Evolutionary conservation across 2,888 invertebrate species (phyloP), one percentile per base, ranked within the genome.

Genomic region (Hydroisotoma schaefferi): DNA sequence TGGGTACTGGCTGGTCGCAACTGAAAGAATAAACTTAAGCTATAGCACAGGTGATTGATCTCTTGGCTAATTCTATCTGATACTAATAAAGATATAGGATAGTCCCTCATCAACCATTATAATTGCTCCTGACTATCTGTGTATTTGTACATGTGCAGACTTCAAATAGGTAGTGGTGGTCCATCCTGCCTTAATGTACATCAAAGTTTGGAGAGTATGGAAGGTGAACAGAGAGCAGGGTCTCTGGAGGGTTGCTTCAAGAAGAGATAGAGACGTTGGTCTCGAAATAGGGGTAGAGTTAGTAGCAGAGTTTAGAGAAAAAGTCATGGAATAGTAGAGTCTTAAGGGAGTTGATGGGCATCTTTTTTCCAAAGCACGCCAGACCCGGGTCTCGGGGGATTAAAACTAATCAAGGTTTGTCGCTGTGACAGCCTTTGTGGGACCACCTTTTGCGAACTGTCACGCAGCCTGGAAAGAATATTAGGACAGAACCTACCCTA

Each of bases 371-470:
- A 67, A 63, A 68, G 69, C 72, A 70, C 67, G 69, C 64, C 67
- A 65, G 66, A 65, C 66, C 65, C 53, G 51, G 56, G 54, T 69
- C 70, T 64, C 72, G 6, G 22, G 70, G 72, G 72, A 72, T 65
- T 66, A 57, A 61, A 72, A 72, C 68, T 72, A 72, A 72, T 72
- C 72, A 72, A 71, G 72, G 69, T 68, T 72, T 70, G 72, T 69
- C 68, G 72, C 69, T 69, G 69, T 72, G 72, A 72, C 72, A 72
- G 72, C 66, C 72, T 71, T 67, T 65, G 69, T 66, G 72, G 69
- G 68, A 65, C 70, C 68, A 68, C 70, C 69, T 70, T 69, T 66
- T 65, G 61, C 57, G 63, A 67, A 69, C 70, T 70, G 71, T 71
- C 71, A 70, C 67, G 68, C 64, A 64, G 67, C 65, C 55, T 64